phyloP scores from a whole-genome alignment of 1,140 invertebrate genomes.

The Phenacoccus solenopsis region DNA sequence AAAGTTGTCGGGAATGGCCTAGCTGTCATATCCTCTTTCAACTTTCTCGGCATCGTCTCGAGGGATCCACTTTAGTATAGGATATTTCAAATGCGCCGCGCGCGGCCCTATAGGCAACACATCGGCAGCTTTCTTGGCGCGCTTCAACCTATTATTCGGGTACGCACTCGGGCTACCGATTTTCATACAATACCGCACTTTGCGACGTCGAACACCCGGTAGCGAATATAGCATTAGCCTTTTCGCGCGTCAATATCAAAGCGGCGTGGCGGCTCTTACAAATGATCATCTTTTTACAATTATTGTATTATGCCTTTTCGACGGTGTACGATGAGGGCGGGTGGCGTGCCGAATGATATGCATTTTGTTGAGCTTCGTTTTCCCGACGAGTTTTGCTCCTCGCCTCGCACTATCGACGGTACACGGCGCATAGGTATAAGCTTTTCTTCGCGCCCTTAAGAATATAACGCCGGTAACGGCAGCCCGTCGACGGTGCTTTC shows the following conservation, averaged over 20 bases:
- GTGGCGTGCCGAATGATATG: no score
- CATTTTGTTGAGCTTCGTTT: no score
- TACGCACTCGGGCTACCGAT: neutral
- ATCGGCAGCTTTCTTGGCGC: neutral
- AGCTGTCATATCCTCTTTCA: constrained; percentile 14
- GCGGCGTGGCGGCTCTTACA: neutral
- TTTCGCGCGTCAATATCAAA: neutral
- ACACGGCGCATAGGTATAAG: no score
- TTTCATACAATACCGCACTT: neutral
- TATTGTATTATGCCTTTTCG: neutral
- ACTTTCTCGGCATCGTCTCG: neutral
- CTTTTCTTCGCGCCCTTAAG: no score
- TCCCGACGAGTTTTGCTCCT: no score
- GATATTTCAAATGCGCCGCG: neutral
- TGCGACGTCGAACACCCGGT: neutral
- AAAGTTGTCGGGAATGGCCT: constrained; percentile 6
- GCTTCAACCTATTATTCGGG: constrained; percentile 2
- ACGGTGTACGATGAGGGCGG: no score
- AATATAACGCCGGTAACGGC: no score
- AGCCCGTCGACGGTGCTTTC: no score
- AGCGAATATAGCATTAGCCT: neutral
- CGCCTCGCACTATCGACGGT: no score
- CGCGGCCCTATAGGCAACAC: neutral
- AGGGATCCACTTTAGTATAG: neutral
- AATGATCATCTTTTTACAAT: neutral